A percentile compares a stretch with the other conserved stretches of the same genome.
Conservation (phyloP, 2,797 vertebrate species). For the Alectoris magna region DNA sequence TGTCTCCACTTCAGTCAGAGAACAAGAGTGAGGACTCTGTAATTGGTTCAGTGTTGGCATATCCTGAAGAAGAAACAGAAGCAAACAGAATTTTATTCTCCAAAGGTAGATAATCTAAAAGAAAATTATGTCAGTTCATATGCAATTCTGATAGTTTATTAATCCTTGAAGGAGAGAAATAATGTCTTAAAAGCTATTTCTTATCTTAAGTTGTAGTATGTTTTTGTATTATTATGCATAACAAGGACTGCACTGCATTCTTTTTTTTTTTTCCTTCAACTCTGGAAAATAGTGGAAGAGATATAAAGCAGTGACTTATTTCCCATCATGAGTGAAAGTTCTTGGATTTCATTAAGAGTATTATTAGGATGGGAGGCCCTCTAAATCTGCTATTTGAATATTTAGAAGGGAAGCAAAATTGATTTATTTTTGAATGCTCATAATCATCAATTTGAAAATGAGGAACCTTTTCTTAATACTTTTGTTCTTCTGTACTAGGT, state of each 20-base stretch:
- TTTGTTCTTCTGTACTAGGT: slow-evolving; percentile 67
- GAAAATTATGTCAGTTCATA: not conserved
- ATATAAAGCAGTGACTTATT: not conserved
- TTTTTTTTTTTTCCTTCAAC: not conserved
- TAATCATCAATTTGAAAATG: not conserved
- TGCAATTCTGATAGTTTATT: not conserved
- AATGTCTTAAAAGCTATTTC: not conserved
- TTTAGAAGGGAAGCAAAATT: not conserved
- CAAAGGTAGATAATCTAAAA: slow-evolving; percentile 12
- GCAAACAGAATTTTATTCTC: slow-evolving; percentile 11
- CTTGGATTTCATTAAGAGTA: not conserved
- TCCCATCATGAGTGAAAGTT: not conserved
- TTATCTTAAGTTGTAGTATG: not conserved
- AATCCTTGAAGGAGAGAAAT: not conserved
- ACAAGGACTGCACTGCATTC: not conserved
- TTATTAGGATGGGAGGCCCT: not conserved
- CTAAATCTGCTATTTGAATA: not conserved
- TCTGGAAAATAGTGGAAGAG: not conserved
- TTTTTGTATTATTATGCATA: not conserved
- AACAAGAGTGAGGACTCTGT: not conserved
- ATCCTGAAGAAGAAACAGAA: slow-evolving; percentile 17
- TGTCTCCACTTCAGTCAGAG: slow-evolving; percentile 10
- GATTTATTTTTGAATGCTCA: not conserved
- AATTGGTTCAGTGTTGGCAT: slow-evolving; percentile 31
- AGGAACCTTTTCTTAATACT: not conserved